These are phyloP conservation scores for Clivina fossor DNA, from an alignment of 2,888 invertebrate species.

Conservation along the genomic window DNA sequence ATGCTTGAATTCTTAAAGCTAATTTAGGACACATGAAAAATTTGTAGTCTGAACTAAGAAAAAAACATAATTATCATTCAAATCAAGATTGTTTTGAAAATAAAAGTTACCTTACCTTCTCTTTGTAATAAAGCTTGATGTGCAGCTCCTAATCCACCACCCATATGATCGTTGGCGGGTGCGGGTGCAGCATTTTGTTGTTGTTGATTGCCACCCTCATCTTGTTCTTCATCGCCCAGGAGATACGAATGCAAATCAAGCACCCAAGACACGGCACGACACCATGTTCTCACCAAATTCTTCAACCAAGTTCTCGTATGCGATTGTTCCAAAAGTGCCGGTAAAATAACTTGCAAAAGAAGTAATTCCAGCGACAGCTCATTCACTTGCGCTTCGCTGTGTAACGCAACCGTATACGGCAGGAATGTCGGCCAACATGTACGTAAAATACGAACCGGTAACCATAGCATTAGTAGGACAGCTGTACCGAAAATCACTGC, in stretches of 20 bases:
- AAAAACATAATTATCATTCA: neutral
- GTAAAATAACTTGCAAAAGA: constrained; percentile 89
- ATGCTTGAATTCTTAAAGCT: too few species aligned
- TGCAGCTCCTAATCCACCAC: constrained; percentile 69
- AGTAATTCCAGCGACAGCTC: constrained; percentile 92
- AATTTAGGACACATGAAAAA: too few species aligned
- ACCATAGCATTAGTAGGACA: constrained; percentile 93
- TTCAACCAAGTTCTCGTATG: constrained; percentile 95
- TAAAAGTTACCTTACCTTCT: constrained; percentile 56
- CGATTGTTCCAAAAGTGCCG: constrained; percentile 93
- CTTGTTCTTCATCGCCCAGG: constrained; percentile 67
- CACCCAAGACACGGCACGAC: constrained; percentile 77
- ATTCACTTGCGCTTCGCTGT: constrained; percentile 83
- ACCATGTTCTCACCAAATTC: constrained; percentile 85
- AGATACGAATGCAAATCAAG: constrained; percentile 88
- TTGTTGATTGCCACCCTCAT: constrained; percentile 45
- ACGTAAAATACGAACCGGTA: constrained; percentile 87
- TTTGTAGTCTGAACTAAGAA: too few species aligned
- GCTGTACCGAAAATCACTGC: constrained; percentile 95
- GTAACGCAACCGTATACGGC: constrained; percentile 89
- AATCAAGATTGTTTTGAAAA: constrained; percentile 11
- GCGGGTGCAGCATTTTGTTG: constrained; percentile 45
- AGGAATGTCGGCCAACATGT: constrained; percentile 82
- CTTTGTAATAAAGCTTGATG: constrained; percentile 88
- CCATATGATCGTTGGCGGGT: constrained; percentile 43